Base-by-base conservation (phyloP, 2,888 invertebrate species). In the Amorpha juglandis region DNA sequence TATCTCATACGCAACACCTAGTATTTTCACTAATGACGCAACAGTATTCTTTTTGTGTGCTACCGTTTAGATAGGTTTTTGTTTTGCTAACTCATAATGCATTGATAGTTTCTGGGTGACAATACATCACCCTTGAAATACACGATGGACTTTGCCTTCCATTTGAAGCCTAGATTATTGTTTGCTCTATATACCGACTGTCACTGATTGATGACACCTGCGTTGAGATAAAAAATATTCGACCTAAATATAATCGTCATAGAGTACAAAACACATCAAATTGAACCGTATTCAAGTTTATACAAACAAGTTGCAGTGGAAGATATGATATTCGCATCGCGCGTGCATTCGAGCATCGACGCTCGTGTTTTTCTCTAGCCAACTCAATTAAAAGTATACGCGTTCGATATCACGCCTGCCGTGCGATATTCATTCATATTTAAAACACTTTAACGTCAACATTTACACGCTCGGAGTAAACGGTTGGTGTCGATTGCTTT, bases 401-500 rank as follows among this genome's bases (percentile, higher is more conserved):
- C 70, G 70, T 66, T 72, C 64, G 35, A 58, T 58, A 19, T 47
- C 38, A 47, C 63, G 58, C 65, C 63, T 65, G 67, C 65, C 64
- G 63, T 63, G 66, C 74, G 68, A 77, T 67, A 80, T 68, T 77
- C 64, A 70, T 74, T 74, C 77, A 70, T 82, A 81, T 73, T 19
- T n/a, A 52, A 14, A 38, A 50, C 4, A 0, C 7, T 33, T 66
- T 71, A 82, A 69, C 76, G 71, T 62, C 47, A 70, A 58, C 63
- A 67, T 52, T 45, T 51, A 42, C 63, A 64, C 65, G 68, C 14
- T 19, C 12, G 19, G 11, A n/a, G 42, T 42, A 7, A 58, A 55
- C 42, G 12, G 19, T 70, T 71, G 74, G 79, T 79, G 81, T 81
- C 79, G 80, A 85, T 85, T 80, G 82, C 82, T 83, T 84, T 88